Base-by-base conservation (phyloP, 2,113 vertebrate species). In the Oncorhynchus gorbuscha region DNA sequence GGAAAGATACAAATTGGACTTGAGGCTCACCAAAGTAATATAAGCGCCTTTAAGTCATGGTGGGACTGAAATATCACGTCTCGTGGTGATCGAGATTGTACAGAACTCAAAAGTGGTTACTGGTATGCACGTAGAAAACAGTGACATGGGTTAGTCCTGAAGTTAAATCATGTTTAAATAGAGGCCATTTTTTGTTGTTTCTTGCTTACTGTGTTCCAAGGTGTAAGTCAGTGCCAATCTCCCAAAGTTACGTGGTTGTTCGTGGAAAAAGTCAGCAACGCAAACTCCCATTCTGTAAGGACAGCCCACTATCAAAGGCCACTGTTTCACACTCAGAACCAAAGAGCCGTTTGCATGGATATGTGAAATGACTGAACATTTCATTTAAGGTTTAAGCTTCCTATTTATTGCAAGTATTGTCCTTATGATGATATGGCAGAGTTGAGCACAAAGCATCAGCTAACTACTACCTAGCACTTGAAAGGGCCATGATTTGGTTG, bases 61-160 rank as follows among this genome's bases (percentile, higher is more conserved):
- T 18, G 14, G 14, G 51, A 55, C 51, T 55, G 14, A 55, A 55
- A 55, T 22, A 68, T 7, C 66, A 69, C 67, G 28, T 16, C 65
- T 32, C 13, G 59, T 62, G 59, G 59, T 5, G 59, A 62, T 22
- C 6, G n/a, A 61, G 18, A 61, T 61, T 18, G 20, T 61, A n/a
- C 12, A 58, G 51, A 58, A 58, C 59, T 62, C 51, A 55, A 18
- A 55, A 55, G 51, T 55, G 16, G 51, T 55, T 18, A 16, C 51
- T 3, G 51, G 51, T 55, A 62, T 22, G 59, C 32, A 14, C 5
- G 67, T 67, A 67, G 8, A 69, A 69, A 39, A 69, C 32, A 39
- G 67, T 69, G 67, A 69, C 67, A 69, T 35, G 67, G 67, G 67
- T 39, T 39, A 69, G 67, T 69, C 67, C 67, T 32, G 67, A 22